Evolutionary conservation across 2,113 vertebrate genomes (phyloP).

Genomic region (Phaethornis superciliosus): DNA sequence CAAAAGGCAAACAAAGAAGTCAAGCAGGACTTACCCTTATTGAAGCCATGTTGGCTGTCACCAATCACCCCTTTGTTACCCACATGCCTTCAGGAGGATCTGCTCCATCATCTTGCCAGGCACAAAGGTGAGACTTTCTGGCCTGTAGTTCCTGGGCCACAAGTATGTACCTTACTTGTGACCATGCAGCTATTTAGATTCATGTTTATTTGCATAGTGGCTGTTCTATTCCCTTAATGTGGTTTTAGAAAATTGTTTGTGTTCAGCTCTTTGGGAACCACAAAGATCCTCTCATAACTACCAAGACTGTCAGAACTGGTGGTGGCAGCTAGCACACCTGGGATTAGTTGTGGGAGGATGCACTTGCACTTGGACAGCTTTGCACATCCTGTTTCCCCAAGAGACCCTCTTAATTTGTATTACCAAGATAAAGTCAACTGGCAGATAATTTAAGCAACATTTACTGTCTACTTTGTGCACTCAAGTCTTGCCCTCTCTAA

Average conservation of each 20-base stretch:
- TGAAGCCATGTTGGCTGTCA: too few relatives aligned
- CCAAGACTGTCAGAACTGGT: not conserved
- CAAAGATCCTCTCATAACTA: not conserved
- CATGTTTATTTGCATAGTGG: not conserved
- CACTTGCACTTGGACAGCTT: not conserved
- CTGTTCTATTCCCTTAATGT: not conserved
- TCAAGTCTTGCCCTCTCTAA: not conserved
- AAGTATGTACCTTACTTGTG: not conserved
- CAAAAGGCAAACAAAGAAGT: too few relatives aligned
- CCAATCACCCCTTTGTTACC: too few relatives aligned
- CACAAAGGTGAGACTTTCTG: too few relatives aligned
- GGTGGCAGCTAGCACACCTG: not conserved
- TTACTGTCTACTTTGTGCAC: not conserved
- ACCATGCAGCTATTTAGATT: not conserved
- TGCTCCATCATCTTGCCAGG: too few relatives aligned
- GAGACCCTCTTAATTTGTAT: not conserved
- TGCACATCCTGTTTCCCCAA: not conserved
- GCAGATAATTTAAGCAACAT: not conserved
- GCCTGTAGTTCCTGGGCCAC: too few relatives aligned
- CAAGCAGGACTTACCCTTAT: too few relatives aligned
- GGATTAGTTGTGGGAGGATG: not conserved
- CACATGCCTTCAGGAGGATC: too few relatives aligned
- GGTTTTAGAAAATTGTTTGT: not conserved
- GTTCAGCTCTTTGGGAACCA: not conserved
- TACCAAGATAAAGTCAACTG: constrained; percentile 20